These are phyloP conservation scores for Pollenia amentaria DNA, from an alignment of 2,888 invertebrate genomes.

Conservation along the genomic window DNA sequence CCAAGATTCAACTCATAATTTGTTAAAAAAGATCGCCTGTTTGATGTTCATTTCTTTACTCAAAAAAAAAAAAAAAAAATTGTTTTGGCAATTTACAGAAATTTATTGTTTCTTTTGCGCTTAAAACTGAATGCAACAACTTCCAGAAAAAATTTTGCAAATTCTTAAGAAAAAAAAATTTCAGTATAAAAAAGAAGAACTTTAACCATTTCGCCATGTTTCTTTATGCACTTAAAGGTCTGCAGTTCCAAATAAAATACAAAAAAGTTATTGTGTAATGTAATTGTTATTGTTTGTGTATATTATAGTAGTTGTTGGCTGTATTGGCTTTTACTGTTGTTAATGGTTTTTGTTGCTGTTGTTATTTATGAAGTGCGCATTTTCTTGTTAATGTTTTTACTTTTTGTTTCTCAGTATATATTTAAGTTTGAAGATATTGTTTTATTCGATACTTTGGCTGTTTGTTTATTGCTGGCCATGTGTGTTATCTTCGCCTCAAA, in stretches of 20 bases:
- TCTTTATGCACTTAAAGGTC: conserved; percentile 22
- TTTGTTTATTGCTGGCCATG: conserved; percentile 8
- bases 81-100: conserved; percentile 49
- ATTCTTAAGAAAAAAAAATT: conserved; percentile 17
- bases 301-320: neutral
- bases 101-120: conserved; percentile 26
- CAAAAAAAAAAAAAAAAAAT: conserved; percentile 27
- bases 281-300: neutral
- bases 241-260: conserved; percentile 33
- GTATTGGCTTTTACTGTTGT: neutral
- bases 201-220: neutral
- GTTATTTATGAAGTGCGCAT: conserved; percentile 68
- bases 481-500: neutral
- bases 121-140: neutral
- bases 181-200: neutral
- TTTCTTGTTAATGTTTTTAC: conserved; percentile 71
- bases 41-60: conserved; percentile 19
- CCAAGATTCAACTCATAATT: conserved; percentile 56
- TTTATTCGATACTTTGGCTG: neutral
- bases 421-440: conserved; percentile 32
- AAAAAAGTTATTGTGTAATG: conserved; percentile 12
- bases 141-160: neutral
- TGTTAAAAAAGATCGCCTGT: conserved; percentile 46
- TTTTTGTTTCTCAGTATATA: conserved; percentile 17
- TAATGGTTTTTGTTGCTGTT: conserved; percentile 27